phyloP scores from a whole-genome alignment of 2,797 vertebrate species.

The Vireo griseus region DNA sequence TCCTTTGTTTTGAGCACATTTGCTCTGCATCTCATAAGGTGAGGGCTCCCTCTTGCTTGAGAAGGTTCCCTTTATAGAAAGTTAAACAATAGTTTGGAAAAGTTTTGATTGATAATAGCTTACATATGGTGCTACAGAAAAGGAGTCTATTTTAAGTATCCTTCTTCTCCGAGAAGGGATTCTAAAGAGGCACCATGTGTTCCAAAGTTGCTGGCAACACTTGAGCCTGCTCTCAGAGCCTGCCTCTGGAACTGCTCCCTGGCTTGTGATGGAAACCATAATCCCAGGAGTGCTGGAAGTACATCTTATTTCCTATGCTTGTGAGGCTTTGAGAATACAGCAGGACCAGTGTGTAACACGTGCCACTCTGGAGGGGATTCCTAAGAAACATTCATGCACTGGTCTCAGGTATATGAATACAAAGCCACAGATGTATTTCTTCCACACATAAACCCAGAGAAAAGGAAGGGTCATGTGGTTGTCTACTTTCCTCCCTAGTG shows the following conservation, averaged over 20 bases:
- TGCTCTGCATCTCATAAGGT: neutral
- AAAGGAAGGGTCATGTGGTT: neutral
- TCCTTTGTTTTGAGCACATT: neutral
- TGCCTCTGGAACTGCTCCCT: neutral
- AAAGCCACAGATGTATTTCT: neutral
- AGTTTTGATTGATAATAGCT: constrained; percentile 34
- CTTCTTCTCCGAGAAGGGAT: neutral
- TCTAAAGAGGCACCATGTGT: constrained; percentile 19
- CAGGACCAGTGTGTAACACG: neutral
- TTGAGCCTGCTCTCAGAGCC: neutral
- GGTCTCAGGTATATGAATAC: neutral
- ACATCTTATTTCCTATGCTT: neutral
- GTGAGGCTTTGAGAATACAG: neutral
- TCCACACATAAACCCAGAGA: neutral
- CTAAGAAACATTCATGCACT: neutral
- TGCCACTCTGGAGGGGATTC: neutral
- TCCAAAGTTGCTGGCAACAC: neutral
- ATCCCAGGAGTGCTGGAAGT: neutral
- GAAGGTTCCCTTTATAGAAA: constrained; percentile 23
- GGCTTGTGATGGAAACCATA: neutral
- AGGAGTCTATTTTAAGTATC: constrained; percentile 38
- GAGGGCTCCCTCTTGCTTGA: neutral
- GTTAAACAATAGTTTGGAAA: constrained; percentile 36
- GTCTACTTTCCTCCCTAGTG: neutral
- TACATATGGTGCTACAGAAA: constrained; percentile 23